Evolutionary conservation across 2,113 vertebrate species (phyloP), one percentile per base, ranked within the genome.

Genomic region (Camelus bactrianus): DNA sequence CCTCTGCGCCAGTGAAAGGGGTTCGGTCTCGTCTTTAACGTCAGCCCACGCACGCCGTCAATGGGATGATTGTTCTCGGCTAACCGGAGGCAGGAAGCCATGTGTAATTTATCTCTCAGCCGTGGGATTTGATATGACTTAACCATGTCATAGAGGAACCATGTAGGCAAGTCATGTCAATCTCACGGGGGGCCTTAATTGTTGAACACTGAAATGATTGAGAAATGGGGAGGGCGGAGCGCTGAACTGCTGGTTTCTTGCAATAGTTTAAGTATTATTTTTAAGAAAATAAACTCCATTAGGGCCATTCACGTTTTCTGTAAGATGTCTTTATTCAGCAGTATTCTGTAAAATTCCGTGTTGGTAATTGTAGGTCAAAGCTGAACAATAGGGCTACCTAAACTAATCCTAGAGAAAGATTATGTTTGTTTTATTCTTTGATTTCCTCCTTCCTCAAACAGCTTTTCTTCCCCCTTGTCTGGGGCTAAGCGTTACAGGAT

Each of bases 401-500:
- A 46, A 28, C 56, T 75, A 80, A 85, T 88, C 64, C 69, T 12
- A 1, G 64, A 35, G 52, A 69, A 73, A 79, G 93, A 77, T 92
- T 72, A 5, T 35, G 65, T 38, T 70, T 58, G 28, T 35, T 50
- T n/a, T 38, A 50, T 32, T 42, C 52, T 13, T 65, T 67, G 26
- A 32, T 54, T 85, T 94, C 90, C 86, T 85, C 19, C 73, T 95
- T 93, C 86, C 89, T 94, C 82, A 64, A 70, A 89, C 38, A 54
- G 35, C 50, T 50, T 83, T 88, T 73, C 11, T 73, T 42, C 38
- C 38, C 38, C 80, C 94, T 97, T 96, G 81, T 95, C 52, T 50
- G 38, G 62, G 94, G 95, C 28, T 97, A 96, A 95, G 87, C 85
- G 89, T 82, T 84, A 80, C 30, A 69, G 52, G 89, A 96, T 97